These are phyloP conservation scores for Cottus gobio DNA, from an alignment of 2,113 vertebrate species.

Conservation along the genomic window DNA sequence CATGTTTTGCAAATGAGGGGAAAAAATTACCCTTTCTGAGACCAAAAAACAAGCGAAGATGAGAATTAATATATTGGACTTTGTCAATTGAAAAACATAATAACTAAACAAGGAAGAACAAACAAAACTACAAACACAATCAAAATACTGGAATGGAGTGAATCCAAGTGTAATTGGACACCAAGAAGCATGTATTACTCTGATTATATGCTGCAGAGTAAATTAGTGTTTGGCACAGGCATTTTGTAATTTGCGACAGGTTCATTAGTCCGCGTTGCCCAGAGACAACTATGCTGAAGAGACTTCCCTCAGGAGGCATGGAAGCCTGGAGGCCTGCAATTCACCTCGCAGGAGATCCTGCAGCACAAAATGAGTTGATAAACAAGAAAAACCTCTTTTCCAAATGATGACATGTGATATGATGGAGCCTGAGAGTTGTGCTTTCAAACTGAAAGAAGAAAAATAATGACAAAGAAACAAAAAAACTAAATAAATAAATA, in stretches of 20 bases:
- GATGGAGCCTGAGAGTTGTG: neutral
- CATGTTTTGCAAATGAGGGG: neutral
- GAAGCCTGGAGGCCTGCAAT: conserved; percentile 12
- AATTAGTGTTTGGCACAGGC: conserved; percentile 45
- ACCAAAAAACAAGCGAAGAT: neutral
- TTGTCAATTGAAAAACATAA: neutral
- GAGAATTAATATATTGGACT: neutral
- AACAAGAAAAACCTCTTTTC: conserved; percentile 1
- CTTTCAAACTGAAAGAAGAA: neutral
- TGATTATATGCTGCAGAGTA: conserved; percentile 31
- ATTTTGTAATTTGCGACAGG: conserved; percentile 56
- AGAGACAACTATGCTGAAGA: conserved; percentile 38
- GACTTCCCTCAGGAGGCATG: conserved; percentile 7
- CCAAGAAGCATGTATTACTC: conserved; percentile 25
- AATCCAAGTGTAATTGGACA: conserved; percentile 22
- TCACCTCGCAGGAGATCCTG: conserved; percentile 11
- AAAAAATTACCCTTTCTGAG: no score
- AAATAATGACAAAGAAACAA: neutral
- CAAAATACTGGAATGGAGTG: neutral
- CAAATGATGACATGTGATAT: neutral
- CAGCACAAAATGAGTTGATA: conserved; percentile 1
- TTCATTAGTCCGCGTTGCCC: conserved; percentile 18
- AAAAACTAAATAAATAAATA: neutral
- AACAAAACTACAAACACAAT: neutral
- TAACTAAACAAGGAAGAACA: neutral